A percentile compares a stretch with the other conserved stretches of the same genome.
Conservation (phyloP, 2,113 vertebrate species). For the Spea bombifrons region DNA sequence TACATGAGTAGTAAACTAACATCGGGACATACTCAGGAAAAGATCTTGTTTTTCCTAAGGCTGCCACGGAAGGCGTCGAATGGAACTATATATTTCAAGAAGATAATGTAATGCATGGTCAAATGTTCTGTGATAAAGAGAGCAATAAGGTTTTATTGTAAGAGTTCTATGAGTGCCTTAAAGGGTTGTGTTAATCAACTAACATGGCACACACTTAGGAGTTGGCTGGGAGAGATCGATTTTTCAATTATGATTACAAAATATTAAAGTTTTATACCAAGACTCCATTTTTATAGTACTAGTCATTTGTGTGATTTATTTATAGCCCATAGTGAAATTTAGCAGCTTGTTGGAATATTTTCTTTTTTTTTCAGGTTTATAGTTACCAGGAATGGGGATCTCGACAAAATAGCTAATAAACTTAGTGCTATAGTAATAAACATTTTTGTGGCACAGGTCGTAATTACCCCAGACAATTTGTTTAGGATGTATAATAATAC, state of each 20-base stretch:
- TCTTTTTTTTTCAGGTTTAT: neutral
- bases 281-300: constrained; percentile 30
- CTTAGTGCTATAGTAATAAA: too few relatives aligned
- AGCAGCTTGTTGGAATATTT: constrained; percentile 3
- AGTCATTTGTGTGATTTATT: constrained; percentile 44
- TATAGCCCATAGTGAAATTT: constrained; percentile 31
- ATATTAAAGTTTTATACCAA: constrained; percentile 43
- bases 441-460: too few relatives aligned
- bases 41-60: constrained; percentile 41
- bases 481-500: too few relatives aligned
- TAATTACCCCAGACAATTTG: too few relatives aligned
- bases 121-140: constrained; percentile 39
- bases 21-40: constrained; percentile 42
- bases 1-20: constrained; percentile 57
- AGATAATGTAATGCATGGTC: constrained; percentile 36
- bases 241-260: constrained; percentile 44
- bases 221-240: constrained; percentile 41
- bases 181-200: constrained; percentile 47
- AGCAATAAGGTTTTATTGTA: constrained; percentile 44
- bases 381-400: neutral
- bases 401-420: neutral
- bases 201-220: constrained; percentile 47
- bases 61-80: constrained; percentile 7
- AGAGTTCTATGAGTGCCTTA: constrained; percentile 40
- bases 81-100: constrained; percentile 37